phyloP scores from a whole-genome alignment of 2,797 vertebrate genomes.

The Sternarchorhynchus goeldii region DNA sequence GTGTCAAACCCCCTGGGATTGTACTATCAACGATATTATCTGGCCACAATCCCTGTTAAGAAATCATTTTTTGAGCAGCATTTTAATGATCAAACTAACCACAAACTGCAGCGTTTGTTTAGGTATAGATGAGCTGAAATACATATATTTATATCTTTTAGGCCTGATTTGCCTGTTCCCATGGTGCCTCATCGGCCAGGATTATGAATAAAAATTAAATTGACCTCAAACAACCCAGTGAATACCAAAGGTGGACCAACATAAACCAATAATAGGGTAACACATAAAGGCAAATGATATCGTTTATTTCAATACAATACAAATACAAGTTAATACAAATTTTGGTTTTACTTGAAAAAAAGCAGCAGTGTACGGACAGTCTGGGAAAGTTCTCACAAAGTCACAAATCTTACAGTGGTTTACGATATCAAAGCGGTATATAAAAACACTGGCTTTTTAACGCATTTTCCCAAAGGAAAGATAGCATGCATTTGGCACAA shows the following conservation, averaged over 20 bases:
- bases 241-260: background rate
- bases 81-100: too few species aligned
- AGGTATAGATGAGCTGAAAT: constrained; percentile 36
- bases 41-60: too few species aligned
- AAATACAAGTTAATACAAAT: constrained; percentile 28
- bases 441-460: background rate
- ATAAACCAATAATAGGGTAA: background rate
- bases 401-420: constrained; percentile 14
- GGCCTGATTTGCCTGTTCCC: background rate
- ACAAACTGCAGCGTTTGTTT: background rate
- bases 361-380: background rate
- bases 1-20: too few species aligned
- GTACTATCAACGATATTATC: too few species aligned
- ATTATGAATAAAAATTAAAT: background rate
- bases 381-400: constrained; percentile 11
- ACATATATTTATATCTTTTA: background rate
- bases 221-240: background rate
- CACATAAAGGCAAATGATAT: background rate
- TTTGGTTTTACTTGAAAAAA: constrained; percentile 18
- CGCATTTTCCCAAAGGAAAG: background rate
- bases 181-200: too few species aligned
- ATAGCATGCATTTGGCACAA: constrained; percentile 37
- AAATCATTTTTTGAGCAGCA: too few species aligned
- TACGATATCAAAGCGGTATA: constrained; percentile 17
- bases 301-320: constrained; percentile 18